Evolutionary conservation across 2,113 vertebrate species (phyloP), one percentile per base, ranked within the genome.

Genomic region (Syrrhaptes paradoxus): DNA sequence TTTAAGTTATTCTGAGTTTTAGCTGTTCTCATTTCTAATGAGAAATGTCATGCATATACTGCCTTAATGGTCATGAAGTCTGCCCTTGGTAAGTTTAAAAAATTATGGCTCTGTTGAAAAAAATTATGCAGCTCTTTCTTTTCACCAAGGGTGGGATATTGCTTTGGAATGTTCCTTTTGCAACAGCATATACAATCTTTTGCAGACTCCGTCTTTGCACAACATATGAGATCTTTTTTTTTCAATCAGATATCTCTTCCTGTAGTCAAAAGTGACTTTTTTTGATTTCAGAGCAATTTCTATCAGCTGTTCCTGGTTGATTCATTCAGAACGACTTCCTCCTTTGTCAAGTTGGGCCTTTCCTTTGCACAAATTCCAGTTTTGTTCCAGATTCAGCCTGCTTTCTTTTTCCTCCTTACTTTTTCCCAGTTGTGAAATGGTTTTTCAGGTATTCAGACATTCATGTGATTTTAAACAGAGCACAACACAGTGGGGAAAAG

Each of bases 1-100:
- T 89, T 81, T 89, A 68, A 91, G 73, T 81, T 58, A 70, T 74
- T 91, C 51, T 74, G 49, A 65, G 67, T 57, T 77, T 91, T 72
- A 51, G 80, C n/a, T 67, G 71, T 58, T 54, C 59, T 89, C 22
- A 66, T 54, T 91, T 74, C 36, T 87, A 77, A 74, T 66, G 31
- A 74, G 43, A 57, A 91, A 74, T 29, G 28, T 36, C 58, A 57
- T 52, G 16, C 32, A 57, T 86, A 76, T 46, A 73, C 66, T 85
- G 11, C n/a, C 57, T 92, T 92, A 59, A 87, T 63, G 43, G 82
- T 93, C 66, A 55, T 79, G 65, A 91, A 77, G 41, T 66, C 72
- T 86, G 63, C 43, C 25, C 28, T 59, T 58, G 46, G 22, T 73
- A 70, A 7, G 34, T 59, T 91, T 65, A 92, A 88, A 41, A 91